Evolutionary conservation across 2,888 invertebrate genomes (phyloP).

Genomic region (Creontiades dilutus): DNA sequence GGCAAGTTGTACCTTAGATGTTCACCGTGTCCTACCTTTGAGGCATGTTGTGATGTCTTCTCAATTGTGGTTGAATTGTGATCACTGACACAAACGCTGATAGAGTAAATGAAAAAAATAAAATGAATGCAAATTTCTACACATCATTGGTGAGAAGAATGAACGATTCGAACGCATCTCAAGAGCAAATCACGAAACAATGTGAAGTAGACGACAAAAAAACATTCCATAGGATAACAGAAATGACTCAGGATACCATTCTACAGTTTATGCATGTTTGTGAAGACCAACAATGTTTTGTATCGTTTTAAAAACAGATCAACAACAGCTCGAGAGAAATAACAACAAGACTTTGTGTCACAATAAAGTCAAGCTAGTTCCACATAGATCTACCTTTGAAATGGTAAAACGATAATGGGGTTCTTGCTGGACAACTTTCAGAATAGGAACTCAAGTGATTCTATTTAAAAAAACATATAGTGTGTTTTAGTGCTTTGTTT

Average conservation of each 20-base stretch:
- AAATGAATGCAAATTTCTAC: conserved; percentile 8
- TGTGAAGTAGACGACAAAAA: neutral
- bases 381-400: neutral
- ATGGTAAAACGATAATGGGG: neutral
- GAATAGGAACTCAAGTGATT: neutral
- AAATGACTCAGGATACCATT: neutral
- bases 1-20: conserved; percentile 43
- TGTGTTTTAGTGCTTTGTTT: no score
- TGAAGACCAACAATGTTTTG: neutral
- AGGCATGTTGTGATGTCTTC: conserved; percentile 67
- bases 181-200: conserved; percentile 25
- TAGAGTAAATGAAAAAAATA: neutral
- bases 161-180: neutral
- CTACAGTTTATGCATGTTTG: conserved; percentile 2
- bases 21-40: conserved; percentile 66
- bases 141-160: neutral
- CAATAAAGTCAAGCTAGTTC: conserved; percentile 1
- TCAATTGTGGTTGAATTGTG: conserved; percentile 17
- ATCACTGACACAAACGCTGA: conserved; percentile 17
- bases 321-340: neutral
- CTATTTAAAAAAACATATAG: no score
- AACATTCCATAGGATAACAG: conserved; percentile 32
- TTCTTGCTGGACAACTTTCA: neutral
- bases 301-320: neutral
- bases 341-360: neutral